Conservation (phyloP, 1,140 invertebrate genomes). For the Ruditapes philippinarum region DNA sequence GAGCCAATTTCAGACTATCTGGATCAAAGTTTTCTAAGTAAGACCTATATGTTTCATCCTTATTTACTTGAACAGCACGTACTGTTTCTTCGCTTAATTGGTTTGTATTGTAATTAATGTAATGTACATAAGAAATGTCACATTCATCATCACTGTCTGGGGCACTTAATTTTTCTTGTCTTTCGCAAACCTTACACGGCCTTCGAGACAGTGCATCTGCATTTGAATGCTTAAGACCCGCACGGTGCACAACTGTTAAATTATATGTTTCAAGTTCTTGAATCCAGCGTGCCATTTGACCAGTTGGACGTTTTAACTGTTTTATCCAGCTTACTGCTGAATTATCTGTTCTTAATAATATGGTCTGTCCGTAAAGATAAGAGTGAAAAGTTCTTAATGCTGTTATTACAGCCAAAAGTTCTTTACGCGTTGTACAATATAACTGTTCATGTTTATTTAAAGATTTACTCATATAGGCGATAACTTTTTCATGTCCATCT, state of each 20-base stretch:
- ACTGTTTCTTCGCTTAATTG: neutral
- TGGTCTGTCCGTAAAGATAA: slow-evolving; percentile 69
- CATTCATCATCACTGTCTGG: neutral
- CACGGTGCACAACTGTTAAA: slow-evolving; percentile 70
- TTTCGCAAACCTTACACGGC: slow-evolving; percentile 37
- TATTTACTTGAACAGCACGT: neutral
- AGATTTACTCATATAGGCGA: slow-evolving; percentile 68
- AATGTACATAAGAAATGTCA: neutral
- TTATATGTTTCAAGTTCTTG: slow-evolving; percentile 73
- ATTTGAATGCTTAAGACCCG: slow-evolving; percentile 71
- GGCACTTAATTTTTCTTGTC: slow-evolving; percentile 11
- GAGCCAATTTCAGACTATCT: neutral
- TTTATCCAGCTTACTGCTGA: slow-evolving; percentile 70
- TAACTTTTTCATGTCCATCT: slow-evolving; percentile 66
- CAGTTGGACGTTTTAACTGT: slow-evolving; percentile 53
- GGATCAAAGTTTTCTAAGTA: neutral
- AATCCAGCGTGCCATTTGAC: slow-evolving; percentile 75
- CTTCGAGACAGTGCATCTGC: slow-evolving; percentile 72
- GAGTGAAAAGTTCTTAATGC: slow-evolving; percentile 63
- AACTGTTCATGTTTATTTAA: slow-evolving; percentile 84
- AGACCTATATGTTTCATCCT: neutral
- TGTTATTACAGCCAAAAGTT: slow-evolving; percentile 68
- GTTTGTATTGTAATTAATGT: neutral
- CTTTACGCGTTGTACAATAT: no score
- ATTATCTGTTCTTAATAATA: slow-evolving; percentile 73